Percentiles rank a stretch among this genome's conserved stretches.
These are phyloP conservation scores for Siphlonurus alternatus DNA, from an alignment of 2,888 invertebrate genomes.

Conservation along the genomic window DNA sequence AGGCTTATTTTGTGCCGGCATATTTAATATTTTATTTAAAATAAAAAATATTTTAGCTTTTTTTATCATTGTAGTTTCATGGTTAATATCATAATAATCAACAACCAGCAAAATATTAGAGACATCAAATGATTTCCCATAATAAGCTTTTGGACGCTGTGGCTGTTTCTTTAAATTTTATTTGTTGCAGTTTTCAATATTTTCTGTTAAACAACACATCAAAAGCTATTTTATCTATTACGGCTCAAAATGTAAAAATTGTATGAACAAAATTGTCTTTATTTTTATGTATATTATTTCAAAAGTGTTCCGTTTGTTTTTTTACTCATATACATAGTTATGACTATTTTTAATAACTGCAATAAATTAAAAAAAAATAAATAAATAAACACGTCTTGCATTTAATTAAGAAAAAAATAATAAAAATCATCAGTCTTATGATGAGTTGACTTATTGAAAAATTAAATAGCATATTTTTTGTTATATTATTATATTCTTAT, in stretches of 20 bases:
- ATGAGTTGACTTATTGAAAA: neutral
- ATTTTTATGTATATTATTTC: too few species aligned
- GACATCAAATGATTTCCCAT: neutral
- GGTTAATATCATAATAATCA: neutral
- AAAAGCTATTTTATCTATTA: neutral
- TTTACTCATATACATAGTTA: neutral
- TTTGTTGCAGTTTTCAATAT: neutral
- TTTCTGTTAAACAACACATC: neutral
- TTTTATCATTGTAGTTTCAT: neutral
- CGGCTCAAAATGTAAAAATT: neutral
- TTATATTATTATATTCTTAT: neutral
- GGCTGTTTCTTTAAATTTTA: too few species aligned
- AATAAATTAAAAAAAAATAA: neutral
- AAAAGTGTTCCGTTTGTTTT: too few species aligned
- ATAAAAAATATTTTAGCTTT: neutral
- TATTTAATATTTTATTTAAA: neutral
- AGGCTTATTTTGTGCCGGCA: neutral
- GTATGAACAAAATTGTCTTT: neutral
- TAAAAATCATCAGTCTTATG: constrained; percentile 1
- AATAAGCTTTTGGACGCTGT: neutral
- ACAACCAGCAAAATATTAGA: neutral
- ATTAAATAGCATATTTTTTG: neutral
- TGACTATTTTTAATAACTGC: too few species aligned
- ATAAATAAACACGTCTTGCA: neutral
- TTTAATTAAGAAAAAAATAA: neutral